A percentile compares a stretch with the other conserved stretches of the same genome.
Conservation (phyloP, 2,797 vertebrate species). For the Gobio occitaniae region DNA sequence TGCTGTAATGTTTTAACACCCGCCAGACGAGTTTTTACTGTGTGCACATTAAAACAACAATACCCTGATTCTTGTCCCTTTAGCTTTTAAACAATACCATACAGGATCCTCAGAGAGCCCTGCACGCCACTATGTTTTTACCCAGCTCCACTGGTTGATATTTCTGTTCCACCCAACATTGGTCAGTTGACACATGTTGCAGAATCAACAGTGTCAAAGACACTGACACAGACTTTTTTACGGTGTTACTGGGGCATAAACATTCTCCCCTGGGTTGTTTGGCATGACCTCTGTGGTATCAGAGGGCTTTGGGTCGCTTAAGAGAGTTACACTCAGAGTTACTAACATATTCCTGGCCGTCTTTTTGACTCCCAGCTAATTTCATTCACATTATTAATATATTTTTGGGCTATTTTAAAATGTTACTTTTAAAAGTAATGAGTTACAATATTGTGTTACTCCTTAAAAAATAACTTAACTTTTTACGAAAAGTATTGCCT, state of each 20-base stretch:
- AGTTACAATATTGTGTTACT: background rate
- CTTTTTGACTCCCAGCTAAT: background rate
- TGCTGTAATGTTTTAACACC: constrained; percentile 26
- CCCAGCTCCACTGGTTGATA: constrained; percentile 19
- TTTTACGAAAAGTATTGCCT: background rate
- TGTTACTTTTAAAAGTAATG: background rate
- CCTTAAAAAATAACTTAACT: background rate
- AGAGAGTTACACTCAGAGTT: background rate
- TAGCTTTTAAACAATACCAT: constrained; percentile 32
- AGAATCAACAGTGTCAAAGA: constrained; percentile 49
- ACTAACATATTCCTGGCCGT: background rate
- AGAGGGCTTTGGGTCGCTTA: constrained; percentile 7
- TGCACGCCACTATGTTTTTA: constrained; percentile 44
- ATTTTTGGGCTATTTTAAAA: background rate
- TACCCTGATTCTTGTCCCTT: constrained; percentile 11
- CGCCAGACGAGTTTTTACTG: constrained; percentile 74
- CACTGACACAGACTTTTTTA: constrained; percentile 4
- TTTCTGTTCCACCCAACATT: background rate
- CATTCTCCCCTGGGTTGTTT: background rate
- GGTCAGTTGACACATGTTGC: constrained; percentile 16
- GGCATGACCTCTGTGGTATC: background rate
- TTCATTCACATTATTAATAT: background rate
- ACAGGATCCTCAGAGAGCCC: background rate
- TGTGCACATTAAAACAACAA: constrained; percentile 59
- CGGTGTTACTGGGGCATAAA: background rate